Conservation (phyloP, 2,797 vertebrate genomes). For the Falco rusticolus region DNA sequence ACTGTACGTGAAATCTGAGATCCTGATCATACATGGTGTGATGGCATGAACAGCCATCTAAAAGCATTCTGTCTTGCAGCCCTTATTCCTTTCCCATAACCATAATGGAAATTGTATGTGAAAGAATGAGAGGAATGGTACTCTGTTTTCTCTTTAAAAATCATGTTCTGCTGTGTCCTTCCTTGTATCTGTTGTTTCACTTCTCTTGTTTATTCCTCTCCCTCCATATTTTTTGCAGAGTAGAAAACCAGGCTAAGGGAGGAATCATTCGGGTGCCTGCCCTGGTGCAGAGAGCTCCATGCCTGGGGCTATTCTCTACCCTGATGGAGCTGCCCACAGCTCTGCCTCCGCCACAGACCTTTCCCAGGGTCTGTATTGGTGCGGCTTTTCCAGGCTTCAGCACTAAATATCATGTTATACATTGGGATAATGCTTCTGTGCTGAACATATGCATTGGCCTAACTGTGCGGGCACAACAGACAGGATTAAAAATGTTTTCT, state of each 20-base stretch:
- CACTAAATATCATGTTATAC: background rate
- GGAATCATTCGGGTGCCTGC: background rate
- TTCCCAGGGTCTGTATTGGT: background rate
- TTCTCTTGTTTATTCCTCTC: background rate
- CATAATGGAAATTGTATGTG: background rate
- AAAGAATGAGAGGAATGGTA: background rate
- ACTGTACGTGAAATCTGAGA: background rate
- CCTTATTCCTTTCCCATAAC: background rate
- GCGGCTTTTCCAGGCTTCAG: background rate
- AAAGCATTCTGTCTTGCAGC: background rate
- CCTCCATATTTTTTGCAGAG: background rate
- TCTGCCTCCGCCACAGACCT: background rate
- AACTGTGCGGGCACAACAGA: slow-evolving; percentile 30
- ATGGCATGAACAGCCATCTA: background rate
- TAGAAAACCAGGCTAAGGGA: background rate
- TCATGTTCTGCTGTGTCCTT: background rate
- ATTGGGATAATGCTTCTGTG: background rate
- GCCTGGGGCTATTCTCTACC: background rate
- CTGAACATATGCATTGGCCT: background rate
- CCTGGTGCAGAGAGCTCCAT: background rate
- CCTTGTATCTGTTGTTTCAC: background rate
- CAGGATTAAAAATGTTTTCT: slow-evolving; percentile 53
- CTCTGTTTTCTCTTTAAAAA: background rate
- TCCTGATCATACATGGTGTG: background rate
- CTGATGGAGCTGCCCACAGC: background rate